These are phyloP conservation scores for Agelaius phoeniceus DNA, from an alignment of 2,113 vertebrate genomes.

Conservation along the genomic window DNA sequence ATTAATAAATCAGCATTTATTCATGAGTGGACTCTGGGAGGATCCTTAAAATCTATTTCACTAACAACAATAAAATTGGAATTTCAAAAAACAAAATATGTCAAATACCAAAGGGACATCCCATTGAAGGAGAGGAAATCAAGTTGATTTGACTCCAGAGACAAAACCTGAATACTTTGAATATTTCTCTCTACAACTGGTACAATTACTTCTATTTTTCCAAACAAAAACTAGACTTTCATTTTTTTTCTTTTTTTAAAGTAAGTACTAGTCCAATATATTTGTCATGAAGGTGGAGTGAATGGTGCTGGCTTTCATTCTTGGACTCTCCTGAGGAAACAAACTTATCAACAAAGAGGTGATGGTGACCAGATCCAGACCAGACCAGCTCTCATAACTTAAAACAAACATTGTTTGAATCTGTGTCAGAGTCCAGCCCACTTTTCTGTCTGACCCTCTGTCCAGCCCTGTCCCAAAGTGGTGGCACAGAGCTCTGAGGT, in stretches of 20 bases:
- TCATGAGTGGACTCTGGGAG: neutral
- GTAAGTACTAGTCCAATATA: neutral
- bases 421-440: neutral
- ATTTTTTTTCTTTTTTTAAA: neutral
- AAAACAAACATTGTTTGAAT: neutral
- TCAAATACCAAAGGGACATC: slow-evolving; percentile 4
- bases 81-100: neutral
- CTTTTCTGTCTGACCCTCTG: neutral
- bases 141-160: neutral
- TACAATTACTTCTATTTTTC: neutral
- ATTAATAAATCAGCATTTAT: neutral
- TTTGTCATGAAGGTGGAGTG: neutral
- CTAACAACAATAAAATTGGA: neutral
- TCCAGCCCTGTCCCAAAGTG: neutral
- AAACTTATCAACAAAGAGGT: neutral
- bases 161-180: slow-evolving; percentile 15
- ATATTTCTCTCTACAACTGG: neutral
- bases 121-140: slow-evolving; percentile 34
- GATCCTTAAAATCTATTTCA: neutral
- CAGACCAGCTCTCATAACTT: neutral
- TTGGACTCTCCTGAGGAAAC: neutral
- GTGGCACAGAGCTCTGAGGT: neutral
- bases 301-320: neutral
- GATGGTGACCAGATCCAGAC: neutral
- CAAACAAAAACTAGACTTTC: neutral